Evolutionary conservation across 1,140 invertebrate species (phyloP).

Genomic region (Gonioctena quinquepunctata): DNA sequence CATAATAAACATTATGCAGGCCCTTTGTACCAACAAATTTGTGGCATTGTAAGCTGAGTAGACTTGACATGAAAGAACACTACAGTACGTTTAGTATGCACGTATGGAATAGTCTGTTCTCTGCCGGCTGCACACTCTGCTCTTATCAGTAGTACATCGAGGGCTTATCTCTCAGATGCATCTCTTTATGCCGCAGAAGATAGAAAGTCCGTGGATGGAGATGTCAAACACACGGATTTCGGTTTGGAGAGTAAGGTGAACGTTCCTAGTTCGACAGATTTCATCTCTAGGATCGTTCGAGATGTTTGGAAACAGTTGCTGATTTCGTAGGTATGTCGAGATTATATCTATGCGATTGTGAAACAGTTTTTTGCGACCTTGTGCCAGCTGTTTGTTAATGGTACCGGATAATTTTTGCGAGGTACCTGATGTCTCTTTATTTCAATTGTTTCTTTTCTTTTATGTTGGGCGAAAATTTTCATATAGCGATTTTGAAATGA

Average conservation of each 20-base stretch:
- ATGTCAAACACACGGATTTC: conserved; percentile 47
- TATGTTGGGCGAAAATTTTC: too few relatives aligned
- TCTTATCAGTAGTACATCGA: conserved; percentile 40
- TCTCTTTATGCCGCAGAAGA: conserved; percentile 43
- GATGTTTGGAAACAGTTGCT: conserved; percentile 18
- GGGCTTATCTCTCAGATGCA: conserved; percentile 45
- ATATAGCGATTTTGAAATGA: too few relatives aligned
- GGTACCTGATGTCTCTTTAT: too few relatives aligned
- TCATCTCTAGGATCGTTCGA: conserved; percentile 3
- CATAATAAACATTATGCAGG: conserved; percentile 37
- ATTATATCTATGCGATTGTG: background rate
- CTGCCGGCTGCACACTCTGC: conserved; percentile 37
- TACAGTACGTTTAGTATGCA: conserved; percentile 24
- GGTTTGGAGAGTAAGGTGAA: background rate
- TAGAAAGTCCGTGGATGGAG: conserved; percentile 39
- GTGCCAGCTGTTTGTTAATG: background rate
- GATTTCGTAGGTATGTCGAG: background rate
- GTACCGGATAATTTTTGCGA: background rate
- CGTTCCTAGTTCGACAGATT: background rate
- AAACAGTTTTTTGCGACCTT: background rate
- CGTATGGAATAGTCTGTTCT: too few relatives aligned
- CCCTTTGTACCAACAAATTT: conserved; percentile 46
- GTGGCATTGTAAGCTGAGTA: conserved; percentile 42
- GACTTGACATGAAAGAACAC: conserved; percentile 41
- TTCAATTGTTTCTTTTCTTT: too few relatives aligned